phyloP scores from a whole-genome alignment of 2,113 vertebrate genomes.

The Lates calcarifer region DNA sequence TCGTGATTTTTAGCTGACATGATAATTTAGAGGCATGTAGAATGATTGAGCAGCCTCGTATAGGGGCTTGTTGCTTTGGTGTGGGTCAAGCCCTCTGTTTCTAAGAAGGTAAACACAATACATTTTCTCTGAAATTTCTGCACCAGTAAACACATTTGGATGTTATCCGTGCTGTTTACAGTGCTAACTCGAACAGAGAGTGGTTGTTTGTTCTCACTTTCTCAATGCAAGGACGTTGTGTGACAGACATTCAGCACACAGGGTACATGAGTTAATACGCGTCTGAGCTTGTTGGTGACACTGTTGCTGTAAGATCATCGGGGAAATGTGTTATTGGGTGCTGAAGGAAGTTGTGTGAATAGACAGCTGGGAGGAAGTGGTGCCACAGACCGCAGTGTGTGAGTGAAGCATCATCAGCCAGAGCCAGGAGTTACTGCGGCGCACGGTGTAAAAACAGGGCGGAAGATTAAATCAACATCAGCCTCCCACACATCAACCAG shows the following conservation, averaged over 20 bases:
- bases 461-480: slow-evolving; percentile 2
- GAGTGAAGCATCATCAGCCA: slow-evolving; percentile 42
- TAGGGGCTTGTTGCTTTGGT: not conserved
- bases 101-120: not conserved
- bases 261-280: too few relatives aligned
- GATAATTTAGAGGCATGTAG: not conserved
- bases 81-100: slow-evolving; percentile 8
- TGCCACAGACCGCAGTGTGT: slow-evolving; percentile 58
- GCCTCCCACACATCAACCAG: not conserved
- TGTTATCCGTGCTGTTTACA: slow-evolving; percentile 19
- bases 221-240: not conserved
- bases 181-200: not conserved
- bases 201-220: slow-evolving; percentile 32
- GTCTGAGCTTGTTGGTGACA: slow-evolving; percentile 42
- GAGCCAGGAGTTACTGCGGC: slow-evolving; percentile 29
- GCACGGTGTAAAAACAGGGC: slow-evolving; percentile 41
- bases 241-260: not conserved
- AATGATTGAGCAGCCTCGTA: not conserved
- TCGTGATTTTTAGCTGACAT: not conserved
- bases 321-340: slow-evolving; percentile 47
- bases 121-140: slow-evolving; percentile 15
- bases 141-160: not conserved
- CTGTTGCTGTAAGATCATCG: slow-evolving; percentile 35
- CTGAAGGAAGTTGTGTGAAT: slow-evolving; percentile 69
- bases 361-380: slow-evolving; percentile 77